phyloP scores from a whole-genome alignment of 2,113 vertebrate species.

The Phylloscopus whistleri region DNA sequence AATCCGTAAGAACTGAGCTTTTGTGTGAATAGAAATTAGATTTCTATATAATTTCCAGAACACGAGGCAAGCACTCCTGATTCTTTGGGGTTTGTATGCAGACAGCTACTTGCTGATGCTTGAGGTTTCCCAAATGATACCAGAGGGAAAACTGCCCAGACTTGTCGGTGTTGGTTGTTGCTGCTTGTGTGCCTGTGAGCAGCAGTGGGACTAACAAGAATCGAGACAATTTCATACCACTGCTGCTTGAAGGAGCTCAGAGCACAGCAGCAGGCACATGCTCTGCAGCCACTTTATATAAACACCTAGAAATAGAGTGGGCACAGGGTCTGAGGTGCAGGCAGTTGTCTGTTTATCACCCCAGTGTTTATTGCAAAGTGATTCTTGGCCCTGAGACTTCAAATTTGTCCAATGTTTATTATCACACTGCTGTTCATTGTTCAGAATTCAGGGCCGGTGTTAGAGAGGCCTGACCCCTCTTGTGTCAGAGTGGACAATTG shows the following conservation, averaged over 20 bases:
- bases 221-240: neutral
- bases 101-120: neutral
- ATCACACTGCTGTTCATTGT: neutral
- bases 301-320: neutral
- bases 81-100: neutral
- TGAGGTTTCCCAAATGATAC: neutral
- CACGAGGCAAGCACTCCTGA: neutral
- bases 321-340: neutral
- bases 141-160: constrained; percentile 8
- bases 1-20: neutral
- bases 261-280: neutral
- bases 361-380: neutral
- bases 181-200: neutral
- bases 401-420: neutral
- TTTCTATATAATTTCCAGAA: neutral
- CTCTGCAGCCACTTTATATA: neutral
- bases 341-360: neutral
- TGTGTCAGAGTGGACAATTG: neutral
- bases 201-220: neutral
- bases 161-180: neutral
- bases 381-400: neutral
- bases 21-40: neutral
- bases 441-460: neutral
- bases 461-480: neutral
- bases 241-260: neutral